Base-by-base conservation (phyloP, 1,140 invertebrate species). In the Ceratina australensis region DNA sequence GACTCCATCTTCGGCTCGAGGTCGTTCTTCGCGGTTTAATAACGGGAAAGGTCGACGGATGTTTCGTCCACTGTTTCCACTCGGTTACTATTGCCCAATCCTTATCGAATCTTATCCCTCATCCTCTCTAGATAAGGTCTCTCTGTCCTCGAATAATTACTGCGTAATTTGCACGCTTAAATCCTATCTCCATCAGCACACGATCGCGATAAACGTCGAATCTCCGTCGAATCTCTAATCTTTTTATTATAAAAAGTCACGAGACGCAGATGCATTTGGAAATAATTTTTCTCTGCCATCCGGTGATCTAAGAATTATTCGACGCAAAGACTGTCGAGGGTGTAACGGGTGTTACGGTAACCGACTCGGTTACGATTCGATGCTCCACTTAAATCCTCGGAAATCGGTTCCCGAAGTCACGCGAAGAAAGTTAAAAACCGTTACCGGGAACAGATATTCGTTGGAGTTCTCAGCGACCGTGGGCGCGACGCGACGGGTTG, bases 391-490 rank as follows among this genome's bases (percentile, higher is more conserved):
- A 56, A 71, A 63, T 16, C 47, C 54, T 42, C 33, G 33, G 28
- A 16, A 72, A 82, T 83, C 59, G 64, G 33, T 67, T 71, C 13
- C 50, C 26, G 18, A 65, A 79, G 75, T 78, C 81, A 73, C 64
- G 81, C 80, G 68, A 82, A 66, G 80, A 83, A 79, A 82, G 69
- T 61, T 73, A 50, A 60, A 68, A 78, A 73, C 33, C 64, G 64
- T 57, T 75, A 80, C 59, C 22, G 57, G 52, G 59, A 74, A 81
- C 20, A 24, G 63, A 65, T 18, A 42, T 33, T 59, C 61, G 33
- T 18, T n/a, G 61, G 22, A 64, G 54, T 66, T 78, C 57, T 28
- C 42, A 56, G 50, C 26, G 5, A 10, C 26, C 57, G 54, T 49
- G 26, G 64, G 64, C 33, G 52, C 22, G 3, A n/a, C 67, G 13